phyloP scores from a whole-genome alignment of 2,888 invertebrate genomes.

The Pycnomerus fuliginosus region DNA sequence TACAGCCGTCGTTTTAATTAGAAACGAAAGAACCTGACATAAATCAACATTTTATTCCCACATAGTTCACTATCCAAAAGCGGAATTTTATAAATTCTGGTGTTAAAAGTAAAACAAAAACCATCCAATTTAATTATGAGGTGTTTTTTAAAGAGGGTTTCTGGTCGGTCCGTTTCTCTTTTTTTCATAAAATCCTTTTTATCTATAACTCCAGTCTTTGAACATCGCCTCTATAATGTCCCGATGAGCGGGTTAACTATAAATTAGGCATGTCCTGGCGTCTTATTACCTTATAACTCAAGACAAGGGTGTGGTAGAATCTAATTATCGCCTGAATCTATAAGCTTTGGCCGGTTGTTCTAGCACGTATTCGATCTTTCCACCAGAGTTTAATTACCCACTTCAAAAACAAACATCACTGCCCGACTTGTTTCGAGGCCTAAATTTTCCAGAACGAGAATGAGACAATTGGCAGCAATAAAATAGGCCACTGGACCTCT shows the following conservation, averaged over 20 bases:
- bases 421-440: neutral
- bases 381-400: conserved; percentile 22
- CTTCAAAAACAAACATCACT: conserved; percentile 6
- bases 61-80: conserved; percentile 26
- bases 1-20: conserved; percentile 43
- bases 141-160: conserved; percentile 30
- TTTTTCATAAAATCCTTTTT: conserved; percentile 39
- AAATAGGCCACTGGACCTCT: no score
- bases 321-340: conserved; percentile 52
- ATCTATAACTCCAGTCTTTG: conserved; percentile 31
- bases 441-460: no score
- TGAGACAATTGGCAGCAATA: no score
- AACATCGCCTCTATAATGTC: conserved; percentile 35
- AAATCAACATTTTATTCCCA: conserved; percentile 41
- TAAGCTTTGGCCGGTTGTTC: conserved; percentile 39
- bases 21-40: conserved; percentile 32
- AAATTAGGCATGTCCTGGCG: conserved; percentile 51
- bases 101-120: conserved; percentile 30
- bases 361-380: conserved; percentile 25
- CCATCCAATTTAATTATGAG: conserved; percentile 40
- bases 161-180: conserved; percentile 25
- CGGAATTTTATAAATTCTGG: conserved; percentile 34
- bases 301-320: conserved; percentile 53
- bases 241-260: conserved; percentile 48
- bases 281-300: conserved; percentile 54